Evolutionary conservation across 92 coral and sea anemone genomes (phyloP).

Genomic region (Epizoanthus scotinus): DNA sequence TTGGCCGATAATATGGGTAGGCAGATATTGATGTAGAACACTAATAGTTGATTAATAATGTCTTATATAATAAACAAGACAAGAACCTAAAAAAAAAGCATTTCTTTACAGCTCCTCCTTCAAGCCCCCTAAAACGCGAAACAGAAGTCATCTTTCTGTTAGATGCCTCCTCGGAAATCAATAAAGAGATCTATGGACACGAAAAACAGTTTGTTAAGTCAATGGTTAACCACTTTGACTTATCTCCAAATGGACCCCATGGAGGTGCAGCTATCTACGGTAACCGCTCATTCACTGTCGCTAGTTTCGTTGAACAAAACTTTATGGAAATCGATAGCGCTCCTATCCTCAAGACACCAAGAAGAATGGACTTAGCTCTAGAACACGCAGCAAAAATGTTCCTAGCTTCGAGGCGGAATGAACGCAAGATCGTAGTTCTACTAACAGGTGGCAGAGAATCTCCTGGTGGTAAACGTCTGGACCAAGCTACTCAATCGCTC

Average conservation of each 20-base stretch:
- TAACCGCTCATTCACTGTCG: conserved; percentile 38
- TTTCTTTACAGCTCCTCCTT: conserved; percentile 3
- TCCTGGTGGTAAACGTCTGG: conserved; percentile 50
- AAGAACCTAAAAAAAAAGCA: no score
- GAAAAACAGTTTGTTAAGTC: conserved; percentile 71
- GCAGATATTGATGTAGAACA: background rate
- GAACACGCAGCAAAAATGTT: conserved; percentile 50
- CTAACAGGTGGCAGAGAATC: conserved; percentile 63
- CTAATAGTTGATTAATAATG: background rate
- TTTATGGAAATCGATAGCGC: conserved; percentile 41
- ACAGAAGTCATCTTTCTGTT: conserved; percentile 71
- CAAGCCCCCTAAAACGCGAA: conserved; percentile 25
- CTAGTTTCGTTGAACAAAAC: conserved; percentile 38
- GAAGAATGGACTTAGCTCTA: conserved; percentile 70
- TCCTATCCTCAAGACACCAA: conserved; percentile 44
- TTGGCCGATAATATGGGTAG: background rate
- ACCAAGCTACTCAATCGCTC: conserved; percentile 61
- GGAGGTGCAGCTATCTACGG: conserved; percentile 68
- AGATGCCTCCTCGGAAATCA: conserved; percentile 67
- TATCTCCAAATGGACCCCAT: conserved; percentile 62
- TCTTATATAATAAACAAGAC: no score
- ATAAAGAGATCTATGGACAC: conserved; percentile 40
- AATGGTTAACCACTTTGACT: conserved; percentile 50
- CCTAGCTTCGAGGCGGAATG: conserved; percentile 31
- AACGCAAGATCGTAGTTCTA: conserved; percentile 52